Evolutionary conservation across 2,888 invertebrate genomes (phyloP).

Genomic region (Girardia tigrina): DNA sequence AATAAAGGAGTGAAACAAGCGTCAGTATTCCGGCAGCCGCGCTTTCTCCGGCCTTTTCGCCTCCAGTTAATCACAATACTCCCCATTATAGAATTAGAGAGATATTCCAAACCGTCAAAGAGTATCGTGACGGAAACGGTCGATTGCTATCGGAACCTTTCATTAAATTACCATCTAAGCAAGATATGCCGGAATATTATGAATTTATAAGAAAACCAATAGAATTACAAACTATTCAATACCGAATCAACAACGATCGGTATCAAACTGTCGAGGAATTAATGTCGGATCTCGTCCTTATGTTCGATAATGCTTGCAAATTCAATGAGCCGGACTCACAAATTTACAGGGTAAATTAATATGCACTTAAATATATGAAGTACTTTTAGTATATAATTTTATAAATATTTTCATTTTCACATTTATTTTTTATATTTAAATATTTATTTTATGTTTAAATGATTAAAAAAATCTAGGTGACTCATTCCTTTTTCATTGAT

Average conservation of each 20-base stretch:
- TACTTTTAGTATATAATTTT: too few relatives aligned
- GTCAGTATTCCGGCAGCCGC: conserved; percentile 13
- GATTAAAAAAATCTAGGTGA: too few relatives aligned
- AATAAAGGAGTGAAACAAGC: background rate
- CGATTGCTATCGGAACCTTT: conserved; percentile 85
- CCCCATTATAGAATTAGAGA: conserved; percentile 56
- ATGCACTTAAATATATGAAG: too few relatives aligned
- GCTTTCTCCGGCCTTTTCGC: background rate
- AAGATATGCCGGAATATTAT: conserved; percentile 86
- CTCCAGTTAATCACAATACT: conserved; percentile 8
- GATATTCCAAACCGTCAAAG: conserved; percentile 72
- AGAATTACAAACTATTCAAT: conserved; percentile 78
- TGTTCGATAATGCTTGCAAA: conserved; percentile 86
- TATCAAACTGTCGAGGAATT: conserved; percentile 68
- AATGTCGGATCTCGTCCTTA: conserved; percentile 73
- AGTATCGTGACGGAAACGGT: conserved; percentile 67
- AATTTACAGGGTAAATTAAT: conserved; percentile 63
- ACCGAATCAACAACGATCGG: conserved; percentile 61
- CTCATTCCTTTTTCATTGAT: too few relatives aligned
- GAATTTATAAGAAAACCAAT: conserved; percentile 83
- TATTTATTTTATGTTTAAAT: too few relatives aligned
- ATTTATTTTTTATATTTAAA: too few relatives aligned
- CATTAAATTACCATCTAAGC: conserved; percentile 70
- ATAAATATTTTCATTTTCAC: too few relatives aligned
- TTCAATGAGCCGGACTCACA: conserved; percentile 93